Evolutionary conservation across 2,113 vertebrate genomes (phyloP).

Genomic region (Spheniscus mendiculus): DNA sequence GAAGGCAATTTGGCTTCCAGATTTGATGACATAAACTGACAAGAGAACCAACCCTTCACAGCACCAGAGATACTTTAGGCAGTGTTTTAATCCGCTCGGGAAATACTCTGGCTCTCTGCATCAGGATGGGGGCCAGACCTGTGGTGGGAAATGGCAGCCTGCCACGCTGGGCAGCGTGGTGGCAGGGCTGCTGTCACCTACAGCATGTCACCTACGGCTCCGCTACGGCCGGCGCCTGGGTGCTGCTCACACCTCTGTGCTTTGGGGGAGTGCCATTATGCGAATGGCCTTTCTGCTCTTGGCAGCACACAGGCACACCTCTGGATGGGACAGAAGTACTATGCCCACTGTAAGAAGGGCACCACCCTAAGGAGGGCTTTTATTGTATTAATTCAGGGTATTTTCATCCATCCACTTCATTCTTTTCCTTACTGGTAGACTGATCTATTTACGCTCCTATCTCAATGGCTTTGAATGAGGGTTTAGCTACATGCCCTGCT

Average conservation of each 20-base stretch:
- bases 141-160: accelerated
- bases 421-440: background rate
- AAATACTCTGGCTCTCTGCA: background rate
- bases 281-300: background rate
- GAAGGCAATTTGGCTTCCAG: background rate
- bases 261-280: background rate
- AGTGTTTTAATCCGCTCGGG: accelerated
- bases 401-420: background rate
- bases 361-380: background rate
- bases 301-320: background rate
- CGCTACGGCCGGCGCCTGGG: accelerated
- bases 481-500: background rate
- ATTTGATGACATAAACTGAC: background rate
- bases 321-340: background rate
- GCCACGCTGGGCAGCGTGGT: accelerated
- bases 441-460: background rate
- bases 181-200: background rate
- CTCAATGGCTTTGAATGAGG: background rate
- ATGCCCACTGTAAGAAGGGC: background rate
- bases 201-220: background rate
- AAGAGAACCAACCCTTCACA: background rate
- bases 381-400: background rate
- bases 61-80: background rate
- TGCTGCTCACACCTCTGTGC: background rate
- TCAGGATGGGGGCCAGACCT: background rate